Evolutionary conservation across 2,113 vertebrate genomes (phyloP).

Genomic region (Oncorhynchus tshawytscha): DNA sequence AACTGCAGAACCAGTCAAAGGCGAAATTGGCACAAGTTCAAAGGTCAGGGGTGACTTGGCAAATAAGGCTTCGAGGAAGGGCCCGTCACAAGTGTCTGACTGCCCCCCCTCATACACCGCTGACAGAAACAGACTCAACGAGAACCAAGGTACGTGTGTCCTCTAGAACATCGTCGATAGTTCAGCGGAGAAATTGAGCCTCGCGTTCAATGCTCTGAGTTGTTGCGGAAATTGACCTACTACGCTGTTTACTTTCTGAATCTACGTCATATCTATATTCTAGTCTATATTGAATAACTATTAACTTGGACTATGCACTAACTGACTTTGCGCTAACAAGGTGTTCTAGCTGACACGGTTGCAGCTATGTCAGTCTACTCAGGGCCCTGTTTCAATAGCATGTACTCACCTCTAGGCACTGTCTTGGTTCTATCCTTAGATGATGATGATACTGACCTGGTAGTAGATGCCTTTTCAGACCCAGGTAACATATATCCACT

Average conservation of each 20-base stretch:
- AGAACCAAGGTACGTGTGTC: not conserved
- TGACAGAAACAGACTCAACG: not conserved
- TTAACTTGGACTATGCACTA: no score
- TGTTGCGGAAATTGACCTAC: no score
- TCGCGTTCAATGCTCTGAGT: no score
- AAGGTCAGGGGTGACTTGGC: not conserved
- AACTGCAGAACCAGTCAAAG: slow-evolving; percentile 21
- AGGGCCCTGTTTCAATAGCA: not conserved
- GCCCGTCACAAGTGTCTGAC: not conserved
- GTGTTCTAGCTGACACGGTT: not conserved
- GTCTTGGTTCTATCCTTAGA: not conserved
- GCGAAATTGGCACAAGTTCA: not conserved
- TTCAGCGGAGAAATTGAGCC: no score
- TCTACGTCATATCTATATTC: no score
- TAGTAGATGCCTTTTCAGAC: not conserved
- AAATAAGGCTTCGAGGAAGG: not conserved
- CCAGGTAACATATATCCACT: not conserved
- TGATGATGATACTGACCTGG: not conserved
- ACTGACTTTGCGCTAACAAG: not conserved
- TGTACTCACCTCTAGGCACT: not conserved
- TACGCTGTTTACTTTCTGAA: no score
- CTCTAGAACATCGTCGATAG: no score
- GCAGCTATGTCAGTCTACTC: not conserved
- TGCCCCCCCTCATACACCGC: not conserved
- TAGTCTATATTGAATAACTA: no score